Evolutionary conservation across 2,113 vertebrate genomes (phyloP).

Genomic region (Centropus bengalensis): DNA sequence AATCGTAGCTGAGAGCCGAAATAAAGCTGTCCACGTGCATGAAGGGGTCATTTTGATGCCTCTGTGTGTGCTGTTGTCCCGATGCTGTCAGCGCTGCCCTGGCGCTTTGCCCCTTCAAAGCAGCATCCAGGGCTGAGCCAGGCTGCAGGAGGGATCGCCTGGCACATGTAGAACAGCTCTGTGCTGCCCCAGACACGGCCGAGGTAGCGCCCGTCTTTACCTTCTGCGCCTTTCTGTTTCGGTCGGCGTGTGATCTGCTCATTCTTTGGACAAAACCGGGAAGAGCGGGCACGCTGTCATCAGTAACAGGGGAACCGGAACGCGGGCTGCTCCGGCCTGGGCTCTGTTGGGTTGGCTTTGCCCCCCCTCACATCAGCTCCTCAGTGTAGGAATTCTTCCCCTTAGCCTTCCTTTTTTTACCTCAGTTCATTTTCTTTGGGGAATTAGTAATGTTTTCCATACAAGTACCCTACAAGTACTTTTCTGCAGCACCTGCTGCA

Average conservation of each 20-base stretch:
- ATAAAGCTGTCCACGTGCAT: not conserved
- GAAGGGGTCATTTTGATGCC: not conserved
- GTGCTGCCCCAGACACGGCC: not conserved
- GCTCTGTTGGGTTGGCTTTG: not conserved
- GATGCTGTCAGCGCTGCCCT: not conserved
- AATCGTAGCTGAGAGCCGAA: not conserved
- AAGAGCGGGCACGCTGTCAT: not conserved
- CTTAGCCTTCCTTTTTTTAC: not conserved
- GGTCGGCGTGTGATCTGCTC: not conserved
- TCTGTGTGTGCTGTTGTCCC: not conserved
- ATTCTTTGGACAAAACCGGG: not conserved
- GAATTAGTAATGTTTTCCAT: not conserved
- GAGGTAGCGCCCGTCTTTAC: not conserved
- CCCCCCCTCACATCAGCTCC: not conserved
- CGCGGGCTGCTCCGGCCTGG: not conserved
- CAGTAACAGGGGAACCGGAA: not conserved
- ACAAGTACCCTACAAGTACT: not conserved
- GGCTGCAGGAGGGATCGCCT: not conserved
- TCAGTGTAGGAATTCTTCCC: not conserved
- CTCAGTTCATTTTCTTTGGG: not conserved
- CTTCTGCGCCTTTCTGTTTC: not conserved
- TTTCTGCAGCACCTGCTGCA: not conserved
- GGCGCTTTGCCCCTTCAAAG: not conserved
- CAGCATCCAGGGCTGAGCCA: not conserved
- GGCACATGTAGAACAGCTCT: not conserved